phyloP scores from a whole-genome alignment of 1,140 invertebrate genomes.

The Uloborus diversus region DNA sequence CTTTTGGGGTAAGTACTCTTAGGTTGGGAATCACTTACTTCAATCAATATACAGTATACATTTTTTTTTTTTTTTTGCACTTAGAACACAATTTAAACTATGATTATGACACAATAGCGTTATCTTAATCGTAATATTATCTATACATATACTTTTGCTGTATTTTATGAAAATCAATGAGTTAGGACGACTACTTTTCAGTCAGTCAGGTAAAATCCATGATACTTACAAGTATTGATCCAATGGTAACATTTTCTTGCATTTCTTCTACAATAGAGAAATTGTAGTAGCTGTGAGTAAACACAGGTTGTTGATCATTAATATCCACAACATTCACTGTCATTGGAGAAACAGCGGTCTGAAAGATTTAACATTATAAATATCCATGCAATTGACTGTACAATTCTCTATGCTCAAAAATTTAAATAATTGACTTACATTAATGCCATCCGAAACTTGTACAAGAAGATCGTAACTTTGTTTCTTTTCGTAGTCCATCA shows the following conservation, averaged over 20 bases:
- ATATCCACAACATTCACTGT: constrained; percentile 66
- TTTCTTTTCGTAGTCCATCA: constrained; percentile 61
- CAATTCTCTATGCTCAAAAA: background rate
- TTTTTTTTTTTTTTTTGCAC: too few species aligned
- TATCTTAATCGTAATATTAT: too few species aligned
- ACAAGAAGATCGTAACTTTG: constrained; percentile 61
- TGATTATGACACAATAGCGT: too few species aligned
- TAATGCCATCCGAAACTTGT: constrained; percentile 62
- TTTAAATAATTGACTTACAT: constrained; percentile 60
- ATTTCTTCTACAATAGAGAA: constrained; percentile 64
- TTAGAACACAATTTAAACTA: too few species aligned
- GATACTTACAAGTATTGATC: constrained; percentile 57
- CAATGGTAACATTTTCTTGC: constrained; percentile 59
- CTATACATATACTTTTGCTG: too few species aligned
- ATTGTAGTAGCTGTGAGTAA: constrained; percentile 64
- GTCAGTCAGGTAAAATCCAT: too few species aligned
- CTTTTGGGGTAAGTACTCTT: too few species aligned
- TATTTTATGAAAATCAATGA: too few species aligned
- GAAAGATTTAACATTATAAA: background rate
- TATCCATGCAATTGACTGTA: background rate
- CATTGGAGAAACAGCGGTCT: constrained; percentile 63
- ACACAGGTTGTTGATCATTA: constrained; percentile 67
- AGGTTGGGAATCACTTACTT: too few species aligned
- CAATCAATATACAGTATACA: too few species aligned
- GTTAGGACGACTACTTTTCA: too few species aligned